Conservation (phyloP, 2,113 vertebrate genomes). For the Cricetomys ansorgei region DNA sequence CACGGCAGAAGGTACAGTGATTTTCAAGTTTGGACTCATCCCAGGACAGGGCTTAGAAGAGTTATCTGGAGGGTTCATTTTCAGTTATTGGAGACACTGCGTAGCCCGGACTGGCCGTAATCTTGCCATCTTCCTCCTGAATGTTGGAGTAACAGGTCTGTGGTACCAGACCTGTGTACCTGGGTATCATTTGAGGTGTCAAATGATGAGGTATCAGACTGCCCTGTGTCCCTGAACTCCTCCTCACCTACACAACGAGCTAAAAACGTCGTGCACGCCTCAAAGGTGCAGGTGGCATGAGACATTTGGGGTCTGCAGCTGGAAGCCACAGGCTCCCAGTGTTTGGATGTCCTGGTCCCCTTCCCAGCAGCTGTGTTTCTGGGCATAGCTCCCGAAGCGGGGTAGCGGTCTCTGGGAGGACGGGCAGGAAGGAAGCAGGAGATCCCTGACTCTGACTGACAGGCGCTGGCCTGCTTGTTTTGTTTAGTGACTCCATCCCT, state of each 20-base stretch:
- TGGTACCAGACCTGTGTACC: not conserved
- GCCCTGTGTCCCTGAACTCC: not conserved
- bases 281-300: not conserved
- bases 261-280: not conserved
- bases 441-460: not conserved
- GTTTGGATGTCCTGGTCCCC: not conserved
- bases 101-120: not conserved
- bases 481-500: constrained; percentile 50
- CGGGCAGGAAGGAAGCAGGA: not conserved
- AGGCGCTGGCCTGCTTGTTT: constrained; percentile 54
- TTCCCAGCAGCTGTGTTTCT: accelerated
- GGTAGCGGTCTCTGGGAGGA: accelerated
- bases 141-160: not conserved
- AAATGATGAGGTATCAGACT: not conserved
- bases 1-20: not conserved
- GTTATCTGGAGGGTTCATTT: not conserved
- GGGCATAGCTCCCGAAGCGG: not conserved
- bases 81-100: not conserved
- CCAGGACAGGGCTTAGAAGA: not conserved
- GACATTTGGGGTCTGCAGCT: accelerated
- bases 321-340: not conserved
- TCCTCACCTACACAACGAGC: not conserved
- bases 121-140: not conserved
- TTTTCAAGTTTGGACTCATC: not conserved
- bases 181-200: too few relatives aligned